Evolutionary conservation across 2,888 invertebrate genomes (phyloP).

Genomic region (Chymomyza caudatula): DNA sequence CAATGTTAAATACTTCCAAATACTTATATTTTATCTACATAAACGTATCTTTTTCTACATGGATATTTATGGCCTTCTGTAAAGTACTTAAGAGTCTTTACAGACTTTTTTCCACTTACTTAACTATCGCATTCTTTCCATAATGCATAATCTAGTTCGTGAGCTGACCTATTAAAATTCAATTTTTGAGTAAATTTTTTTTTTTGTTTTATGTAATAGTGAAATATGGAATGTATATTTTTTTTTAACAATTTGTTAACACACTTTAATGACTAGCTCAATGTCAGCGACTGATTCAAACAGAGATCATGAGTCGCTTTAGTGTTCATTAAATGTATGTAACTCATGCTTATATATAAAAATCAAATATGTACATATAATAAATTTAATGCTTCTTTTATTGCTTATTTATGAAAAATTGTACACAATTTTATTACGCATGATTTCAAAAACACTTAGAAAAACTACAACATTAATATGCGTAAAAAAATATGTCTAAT

Average conservation of each 20-base stretch:
- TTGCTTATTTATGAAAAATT: conserved; percentile 40
- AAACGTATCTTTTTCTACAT: no score
- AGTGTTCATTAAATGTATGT: conserved; percentile 14
- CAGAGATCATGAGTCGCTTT: background rate
- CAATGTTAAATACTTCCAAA: background rate
- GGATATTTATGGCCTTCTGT: background rate
- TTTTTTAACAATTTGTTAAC: background rate
- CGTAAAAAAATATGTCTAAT: no score
- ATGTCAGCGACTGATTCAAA: background rate
- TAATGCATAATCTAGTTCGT: background rate
- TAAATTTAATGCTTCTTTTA: conserved; percentile 31
- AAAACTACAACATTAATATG: conserved; percentile 15
- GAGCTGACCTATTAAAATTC: background rate
- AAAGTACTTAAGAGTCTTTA: background rate
- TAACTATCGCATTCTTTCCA: background rate
- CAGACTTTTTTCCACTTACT: background rate
- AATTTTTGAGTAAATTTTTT: background rate
- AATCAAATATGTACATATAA: conserved; percentile 11
- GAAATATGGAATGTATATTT: conserved; percentile 18
- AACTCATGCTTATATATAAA: background rate
- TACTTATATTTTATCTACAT: background rate
- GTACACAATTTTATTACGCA: conserved; percentile 32
- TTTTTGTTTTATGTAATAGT: background rate
- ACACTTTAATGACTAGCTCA: background rate
- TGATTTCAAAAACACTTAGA: conserved; percentile 27